Percentiles rank a stretch among this genome's conserved stretches.
These are phyloP conservation scores for Papilio xuthus DNA, from an alignment of 1,140 invertebrate genomes.

Conservation along the genomic window DNA sequence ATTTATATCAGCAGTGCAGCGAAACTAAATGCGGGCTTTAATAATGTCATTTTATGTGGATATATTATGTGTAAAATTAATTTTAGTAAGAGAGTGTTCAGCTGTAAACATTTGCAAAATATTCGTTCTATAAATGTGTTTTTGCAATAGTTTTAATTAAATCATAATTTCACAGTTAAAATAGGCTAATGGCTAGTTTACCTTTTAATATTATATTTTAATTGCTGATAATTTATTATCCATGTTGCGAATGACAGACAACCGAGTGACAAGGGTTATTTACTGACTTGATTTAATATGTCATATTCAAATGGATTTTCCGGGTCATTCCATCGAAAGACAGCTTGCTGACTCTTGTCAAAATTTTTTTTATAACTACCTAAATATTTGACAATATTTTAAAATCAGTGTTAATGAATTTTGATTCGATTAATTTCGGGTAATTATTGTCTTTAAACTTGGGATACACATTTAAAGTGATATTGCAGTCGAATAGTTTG, in stretches of 20 bases:
- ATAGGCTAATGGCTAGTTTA: too few species aligned
- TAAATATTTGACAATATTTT: not conserved
- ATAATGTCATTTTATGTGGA: constrained; percentile 6
- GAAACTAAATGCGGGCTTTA: constrained; percentile 9
- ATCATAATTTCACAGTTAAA: too few species aligned
- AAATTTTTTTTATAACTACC: not conserved
- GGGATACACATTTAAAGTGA: not conserved
- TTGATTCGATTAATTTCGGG: too few species aligned
- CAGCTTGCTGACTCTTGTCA: not conserved
- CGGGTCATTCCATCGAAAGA: not conserved
- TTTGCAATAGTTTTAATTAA: not conserved
- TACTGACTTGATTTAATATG: not conserved
- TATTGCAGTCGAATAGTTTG: not conserved
- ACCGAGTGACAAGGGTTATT: not conserved
- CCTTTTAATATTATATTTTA: not conserved
- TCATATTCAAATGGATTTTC: constrained; percentile 9
- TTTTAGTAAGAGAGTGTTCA: not conserved
- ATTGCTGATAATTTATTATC: not conserved
- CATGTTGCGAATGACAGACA: not conserved
- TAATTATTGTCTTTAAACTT: not conserved
- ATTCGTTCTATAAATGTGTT: not conserved
- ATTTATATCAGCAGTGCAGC: constrained; percentile 19
- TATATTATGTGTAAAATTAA: constrained; percentile 12
- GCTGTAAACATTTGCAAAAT: not conserved
- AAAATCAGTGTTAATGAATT: not conserved